These are phyloP conservation scores for Fulica atra DNA, from an alignment of 2,113 vertebrate species.

Conservation along the genomic window DNA sequence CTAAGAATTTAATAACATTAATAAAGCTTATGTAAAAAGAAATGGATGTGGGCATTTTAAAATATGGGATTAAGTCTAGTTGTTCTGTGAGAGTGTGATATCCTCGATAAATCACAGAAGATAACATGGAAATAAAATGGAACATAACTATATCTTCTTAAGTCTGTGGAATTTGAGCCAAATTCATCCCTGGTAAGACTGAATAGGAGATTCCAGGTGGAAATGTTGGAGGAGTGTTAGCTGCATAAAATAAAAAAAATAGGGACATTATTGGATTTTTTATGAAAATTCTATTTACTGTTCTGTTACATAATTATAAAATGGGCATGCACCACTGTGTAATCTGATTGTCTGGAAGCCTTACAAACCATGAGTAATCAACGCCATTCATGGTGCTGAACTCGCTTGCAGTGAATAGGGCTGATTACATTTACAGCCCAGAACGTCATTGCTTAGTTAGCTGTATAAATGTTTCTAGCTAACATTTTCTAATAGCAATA, in stretches of 20 bases:
- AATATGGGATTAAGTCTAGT: neutral
- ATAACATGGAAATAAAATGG: neutral
- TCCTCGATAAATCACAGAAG: neutral
- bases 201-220: neutral
- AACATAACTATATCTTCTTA: conserved; percentile 9
- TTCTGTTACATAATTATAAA: conserved; percentile 18
- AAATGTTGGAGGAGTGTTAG: neutral
- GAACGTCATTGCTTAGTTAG: conserved; percentile 12
- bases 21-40: neutral
- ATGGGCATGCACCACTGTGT: neutral
- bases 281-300: neutral
- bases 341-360: conserved; percentile 33
- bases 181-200: neutral
- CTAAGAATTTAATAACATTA: neutral
- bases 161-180: neutral
- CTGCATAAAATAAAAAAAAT: neutral
- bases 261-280: neutral
- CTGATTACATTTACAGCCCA: conserved; percentile 13
- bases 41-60: neutral
- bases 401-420: neutral
- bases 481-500: neutral
- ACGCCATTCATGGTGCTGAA: neutral
- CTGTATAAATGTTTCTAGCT: neutral
- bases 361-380: conserved; percentile 34
- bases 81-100: neutral